phyloP scores from a whole-genome alignment of 2,113 vertebrate genomes.

The Tragelaphus imberbis region DNA sequence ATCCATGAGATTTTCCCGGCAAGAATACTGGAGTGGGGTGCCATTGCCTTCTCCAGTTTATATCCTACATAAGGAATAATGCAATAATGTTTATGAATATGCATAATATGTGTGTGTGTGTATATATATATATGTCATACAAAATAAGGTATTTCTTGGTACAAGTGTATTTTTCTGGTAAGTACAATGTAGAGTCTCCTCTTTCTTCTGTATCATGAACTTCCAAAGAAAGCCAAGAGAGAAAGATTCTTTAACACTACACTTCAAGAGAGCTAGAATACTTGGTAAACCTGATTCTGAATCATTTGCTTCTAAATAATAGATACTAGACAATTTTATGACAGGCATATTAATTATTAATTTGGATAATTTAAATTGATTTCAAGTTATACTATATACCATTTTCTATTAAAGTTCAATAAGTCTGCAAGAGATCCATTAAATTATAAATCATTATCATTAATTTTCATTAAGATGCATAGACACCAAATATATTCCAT shows the following conservation, averaged over 20 bases:
- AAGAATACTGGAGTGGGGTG: too few relatives aligned
- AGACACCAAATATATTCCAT: conserved; percentile 46
- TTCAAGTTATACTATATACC: conserved; percentile 76
- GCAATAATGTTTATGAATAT: not conserved
- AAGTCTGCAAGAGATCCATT: conserved; percentile 76
- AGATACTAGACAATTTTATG: conserved; percentile 61
- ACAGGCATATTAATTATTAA: conserved; percentile 80
- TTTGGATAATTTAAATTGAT: conserved; percentile 80
- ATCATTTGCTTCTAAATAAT: conserved; percentile 66
- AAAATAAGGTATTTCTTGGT: not conserved
- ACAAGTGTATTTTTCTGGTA: not conserved
- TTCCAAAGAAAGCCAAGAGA: not conserved
- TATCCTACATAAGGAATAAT: not conserved
- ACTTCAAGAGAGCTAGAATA: not conserved
- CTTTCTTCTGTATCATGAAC: not conserved
- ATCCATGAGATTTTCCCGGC: too few relatives aligned
- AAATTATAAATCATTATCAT: conserved; percentile 72
- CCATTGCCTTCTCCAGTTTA: not conserved
- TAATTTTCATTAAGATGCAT: conserved; percentile 75
- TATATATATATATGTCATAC: not conserved
- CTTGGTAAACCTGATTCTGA: conserved; percentile 23
- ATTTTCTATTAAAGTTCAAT: conserved; percentile 74
- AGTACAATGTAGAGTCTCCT: not conserved
- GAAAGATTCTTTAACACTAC: not conserved
- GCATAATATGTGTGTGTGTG: not conserved